These are phyloP conservation scores for Lochmaea crataegi DNA, from an alignment of 2,888 invertebrate species.

Conservation along the genomic window DNA sequence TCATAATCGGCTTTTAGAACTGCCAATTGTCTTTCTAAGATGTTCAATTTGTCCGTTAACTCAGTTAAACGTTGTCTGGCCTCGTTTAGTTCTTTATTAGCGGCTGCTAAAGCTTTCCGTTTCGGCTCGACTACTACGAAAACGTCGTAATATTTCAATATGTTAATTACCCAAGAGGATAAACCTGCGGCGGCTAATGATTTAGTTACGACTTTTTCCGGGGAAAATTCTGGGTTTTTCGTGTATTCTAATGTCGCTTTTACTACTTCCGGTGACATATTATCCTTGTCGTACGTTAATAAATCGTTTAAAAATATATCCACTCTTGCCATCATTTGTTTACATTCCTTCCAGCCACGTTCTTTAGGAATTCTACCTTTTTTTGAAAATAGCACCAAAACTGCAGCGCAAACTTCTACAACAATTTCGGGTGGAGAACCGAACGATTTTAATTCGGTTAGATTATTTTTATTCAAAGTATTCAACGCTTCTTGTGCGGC, in stretches of 20 bases:
- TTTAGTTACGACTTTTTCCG: slow-evolving; percentile 85
- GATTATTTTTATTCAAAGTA: slow-evolving; percentile 91
- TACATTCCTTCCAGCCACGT: slow-evolving; percentile 91
- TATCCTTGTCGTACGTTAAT: slow-evolving; percentile 91
- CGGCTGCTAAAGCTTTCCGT: slow-evolving; percentile 84
- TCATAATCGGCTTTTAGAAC: slow-evolving; percentile 86
- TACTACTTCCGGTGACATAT: slow-evolving; percentile 88
- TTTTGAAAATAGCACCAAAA: slow-evolving; percentile 84
- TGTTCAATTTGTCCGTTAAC: slow-evolving; percentile 79
- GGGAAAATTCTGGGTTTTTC: slow-evolving; percentile 82
- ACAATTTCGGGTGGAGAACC: slow-evolving; percentile 92
- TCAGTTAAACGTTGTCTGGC: slow-evolving; percentile 84
- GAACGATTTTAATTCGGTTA: slow-evolving; percentile 95
- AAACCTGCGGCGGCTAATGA: slow-evolving; percentile 93
- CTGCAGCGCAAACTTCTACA: slow-evolving; percentile 87
- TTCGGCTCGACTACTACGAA: slow-evolving; percentile 94
- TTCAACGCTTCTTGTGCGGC: slow-evolving; percentile 93
- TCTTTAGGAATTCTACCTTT: slow-evolving; percentile 92
- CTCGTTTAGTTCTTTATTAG: slow-evolving; percentile 84
- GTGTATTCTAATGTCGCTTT: slow-evolving; percentile 78
- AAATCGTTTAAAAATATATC: slow-evolving; percentile 87
- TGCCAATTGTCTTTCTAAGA: slow-evolving; percentile 82
- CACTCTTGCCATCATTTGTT: slow-evolving; percentile 90
- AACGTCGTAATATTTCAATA: slow-evolving; percentile 88
- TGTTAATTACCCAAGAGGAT: slow-evolving; percentile 95